These are phyloP conservation scores for Halichondria panicea DNA, from an alignment of 37 sponge, comb jelly and placozoan species.

Conservation along the genomic window DNA sequence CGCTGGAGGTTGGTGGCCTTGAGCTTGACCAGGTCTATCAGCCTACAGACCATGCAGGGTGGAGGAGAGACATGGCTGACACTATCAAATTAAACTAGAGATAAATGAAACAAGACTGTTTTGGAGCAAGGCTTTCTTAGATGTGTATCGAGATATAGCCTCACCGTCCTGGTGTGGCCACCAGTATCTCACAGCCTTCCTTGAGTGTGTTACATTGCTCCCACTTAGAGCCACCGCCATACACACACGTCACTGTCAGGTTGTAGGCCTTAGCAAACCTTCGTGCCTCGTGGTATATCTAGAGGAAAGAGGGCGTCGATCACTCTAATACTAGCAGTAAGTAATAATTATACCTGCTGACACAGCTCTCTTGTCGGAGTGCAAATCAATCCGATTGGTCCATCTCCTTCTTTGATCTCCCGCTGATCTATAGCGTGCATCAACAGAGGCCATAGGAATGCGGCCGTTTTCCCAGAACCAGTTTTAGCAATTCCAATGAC, in stretches of 20 bases:
- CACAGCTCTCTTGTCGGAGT: slow-evolving; percentile 99
- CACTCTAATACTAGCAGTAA: neutral
- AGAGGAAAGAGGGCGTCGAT: neutral
- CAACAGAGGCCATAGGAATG: slow-evolving; percentile 88
- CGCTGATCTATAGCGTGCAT: slow-evolving; percentile 93
- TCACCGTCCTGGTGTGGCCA: slow-evolving; percentile 96
- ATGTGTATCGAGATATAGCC: slow-evolving; percentile 12
- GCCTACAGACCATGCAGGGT: no score
- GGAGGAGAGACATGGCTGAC: neutral
- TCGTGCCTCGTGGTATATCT: slow-evolving; percentile 92
- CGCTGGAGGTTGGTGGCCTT: slow-evolving; percentile 84
- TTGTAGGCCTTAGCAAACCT: slow-evolving; percentile 88
- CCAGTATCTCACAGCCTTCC: slow-evolving; percentile 92
- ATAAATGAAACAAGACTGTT: neutral
- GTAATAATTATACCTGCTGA: slow-evolving; percentile 70
- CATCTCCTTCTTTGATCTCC: slow-evolving; percentile 91
- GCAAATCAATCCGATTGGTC: slow-evolving; percentile 93
- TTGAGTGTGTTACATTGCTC: slow-evolving; percentile 92
- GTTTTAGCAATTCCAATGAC: slow-evolving; percentile 97
- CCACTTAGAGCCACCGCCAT: slow-evolving; percentile 93
- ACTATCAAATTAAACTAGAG: neutral
- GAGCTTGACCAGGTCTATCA: slow-evolving; percentile 91
- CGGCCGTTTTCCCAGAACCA: slow-evolving; percentile 96
- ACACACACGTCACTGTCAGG: slow-evolving; percentile 79
- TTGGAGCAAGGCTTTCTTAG: neutral